Evolutionary conservation across 1,140 invertebrate species (phyloP).

Genomic region (Hesperophylax magnus): DNA sequence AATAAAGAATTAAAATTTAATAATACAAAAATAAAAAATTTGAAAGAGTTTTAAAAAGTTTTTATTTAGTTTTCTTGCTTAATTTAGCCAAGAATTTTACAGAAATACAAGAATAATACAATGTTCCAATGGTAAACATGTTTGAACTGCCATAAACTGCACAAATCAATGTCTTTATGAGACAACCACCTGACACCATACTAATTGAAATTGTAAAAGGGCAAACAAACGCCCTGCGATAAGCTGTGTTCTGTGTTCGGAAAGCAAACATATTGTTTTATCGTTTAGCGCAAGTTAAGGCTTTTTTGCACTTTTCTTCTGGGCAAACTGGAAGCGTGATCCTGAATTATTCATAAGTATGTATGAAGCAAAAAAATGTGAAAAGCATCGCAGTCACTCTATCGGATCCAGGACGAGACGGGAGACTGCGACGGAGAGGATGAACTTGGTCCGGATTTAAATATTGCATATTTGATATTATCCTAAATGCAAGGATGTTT

Average conservation of each 20-base stretch:
- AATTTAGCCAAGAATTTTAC: too few species aligned
- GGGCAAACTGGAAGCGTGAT: slow-evolving; percentile 15
- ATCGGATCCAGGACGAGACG: neutral
- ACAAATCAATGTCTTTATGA: slow-evolving; percentile 11
- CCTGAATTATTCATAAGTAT: slow-evolving; percentile 39
- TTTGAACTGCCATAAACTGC: too few species aligned
- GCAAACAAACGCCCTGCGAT: neutral
- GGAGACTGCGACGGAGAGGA: neutral
- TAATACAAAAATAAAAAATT: too few species aligned
- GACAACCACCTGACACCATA: slow-evolving; percentile 8
- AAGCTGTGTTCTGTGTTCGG: neutral
- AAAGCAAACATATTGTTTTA: slow-evolving; percentile 27
- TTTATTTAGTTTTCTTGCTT: too few species aligned
- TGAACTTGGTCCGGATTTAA: neutral
- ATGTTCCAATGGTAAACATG: too few species aligned
- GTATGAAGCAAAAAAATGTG: slow-evolving; percentile 15
- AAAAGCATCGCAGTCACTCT: slow-evolving; percentile 23
- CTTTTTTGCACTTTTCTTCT: slow-evolving; percentile 33
- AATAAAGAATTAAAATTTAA: too few species aligned
- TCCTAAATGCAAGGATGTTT: neutral
- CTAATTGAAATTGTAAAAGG: slow-evolving; percentile 26
- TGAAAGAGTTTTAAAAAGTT: too few species aligned
- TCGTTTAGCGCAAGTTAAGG: slow-evolving; percentile 24
- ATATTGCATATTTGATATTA: slow-evolving; percentile 8
- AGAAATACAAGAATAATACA: too few species aligned